These are phyloP conservation scores for Nomia melanderi DNA, from an alignment of 1,140 invertebrate species.

Conservation along the genomic window DNA sequence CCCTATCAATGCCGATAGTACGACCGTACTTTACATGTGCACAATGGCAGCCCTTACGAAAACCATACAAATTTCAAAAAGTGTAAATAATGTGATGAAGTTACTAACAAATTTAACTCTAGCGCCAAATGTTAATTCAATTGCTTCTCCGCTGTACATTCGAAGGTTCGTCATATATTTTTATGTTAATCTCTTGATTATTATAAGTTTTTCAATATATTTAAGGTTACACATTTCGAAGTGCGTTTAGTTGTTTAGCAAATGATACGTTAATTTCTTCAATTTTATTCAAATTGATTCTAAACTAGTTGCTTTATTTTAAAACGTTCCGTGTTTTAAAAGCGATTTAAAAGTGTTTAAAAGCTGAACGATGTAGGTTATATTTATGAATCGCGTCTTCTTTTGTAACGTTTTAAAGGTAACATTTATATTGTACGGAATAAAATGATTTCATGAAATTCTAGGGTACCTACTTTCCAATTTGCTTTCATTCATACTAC, in stretches of 20 bases:
- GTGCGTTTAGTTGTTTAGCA: conserved; percentile 5
- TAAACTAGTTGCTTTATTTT: too few relatives aligned
- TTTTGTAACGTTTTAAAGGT: too few relatives aligned
- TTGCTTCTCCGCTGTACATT: background rate
- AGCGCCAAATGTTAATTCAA: conserved; percentile 5
- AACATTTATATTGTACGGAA: background rate
- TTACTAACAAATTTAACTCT: conserved; percentile 67
- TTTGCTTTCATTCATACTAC: conserved; percentile 77
- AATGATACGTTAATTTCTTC: background rate
- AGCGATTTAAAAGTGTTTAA: too few relatives aligned
- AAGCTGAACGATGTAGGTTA: too few relatives aligned
- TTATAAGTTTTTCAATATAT: background rate
- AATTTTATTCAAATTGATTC: too few relatives aligned
- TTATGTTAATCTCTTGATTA: background rate
- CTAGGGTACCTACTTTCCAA: conserved; percentile 21
- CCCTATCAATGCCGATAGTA: too few relatives aligned
- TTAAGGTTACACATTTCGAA: background rate
- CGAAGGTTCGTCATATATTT: conserved; percentile 35
- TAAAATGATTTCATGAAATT: background rate
- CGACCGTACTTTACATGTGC: too few relatives aligned
- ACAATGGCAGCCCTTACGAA: conserved; percentile 70
- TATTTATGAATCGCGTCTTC: too few relatives aligned
- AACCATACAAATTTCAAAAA: conserved; percentile 50
- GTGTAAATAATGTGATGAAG: conserved; percentile 67
- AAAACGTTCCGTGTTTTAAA: too few relatives aligned